Evolutionary conservation across 1,140 invertebrate species (phyloP).

Genomic region (Tetragnatha versicolor): DNA sequence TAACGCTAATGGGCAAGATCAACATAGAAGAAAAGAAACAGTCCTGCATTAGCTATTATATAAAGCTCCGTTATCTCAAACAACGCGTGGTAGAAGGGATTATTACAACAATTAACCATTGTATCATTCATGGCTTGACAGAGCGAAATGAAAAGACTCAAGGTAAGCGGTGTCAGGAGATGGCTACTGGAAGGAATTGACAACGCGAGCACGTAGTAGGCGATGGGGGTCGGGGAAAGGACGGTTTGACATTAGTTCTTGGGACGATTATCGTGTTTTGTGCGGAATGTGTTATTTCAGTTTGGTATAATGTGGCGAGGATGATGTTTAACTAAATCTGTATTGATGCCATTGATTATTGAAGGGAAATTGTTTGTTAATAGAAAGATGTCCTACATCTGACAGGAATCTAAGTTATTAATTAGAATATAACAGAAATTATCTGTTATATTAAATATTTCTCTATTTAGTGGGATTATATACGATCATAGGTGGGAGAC

Average conservation of each 20-base stretch:
- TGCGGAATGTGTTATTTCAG: no score
- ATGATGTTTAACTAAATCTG: no score
- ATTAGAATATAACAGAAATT: no score
- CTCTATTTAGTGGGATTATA: no score
- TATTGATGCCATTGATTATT: no score
- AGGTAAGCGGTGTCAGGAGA: not conserved
- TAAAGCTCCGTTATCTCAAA: slow-evolving; percentile 17
- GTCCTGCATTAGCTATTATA: not conserved
- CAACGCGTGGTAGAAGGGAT: slow-evolving; percentile 26
- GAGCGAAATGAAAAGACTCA: not conserved
- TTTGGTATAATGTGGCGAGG: no score
- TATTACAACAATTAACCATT: slow-evolving; percentile 42
- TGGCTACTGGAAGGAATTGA: not conserved
- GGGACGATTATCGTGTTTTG: no score
- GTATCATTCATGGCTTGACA: slow-evolving; percentile 27
- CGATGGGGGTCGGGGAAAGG: not conserved
- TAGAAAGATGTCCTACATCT: no score
- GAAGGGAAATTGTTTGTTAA: no score
- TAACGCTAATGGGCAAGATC: slow-evolving; percentile 13
- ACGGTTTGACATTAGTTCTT: slow-evolving; percentile 12
- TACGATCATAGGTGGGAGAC: no score
- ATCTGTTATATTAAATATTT: no score
- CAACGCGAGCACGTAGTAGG: not conserved
- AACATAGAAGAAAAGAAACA: not conserved
- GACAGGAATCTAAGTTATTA: no score